Evolutionary conservation across 2,888 invertebrate species (phyloP), one percentile per base, ranked within the genome.

Genomic region (Agrypnus murinus): DNA sequence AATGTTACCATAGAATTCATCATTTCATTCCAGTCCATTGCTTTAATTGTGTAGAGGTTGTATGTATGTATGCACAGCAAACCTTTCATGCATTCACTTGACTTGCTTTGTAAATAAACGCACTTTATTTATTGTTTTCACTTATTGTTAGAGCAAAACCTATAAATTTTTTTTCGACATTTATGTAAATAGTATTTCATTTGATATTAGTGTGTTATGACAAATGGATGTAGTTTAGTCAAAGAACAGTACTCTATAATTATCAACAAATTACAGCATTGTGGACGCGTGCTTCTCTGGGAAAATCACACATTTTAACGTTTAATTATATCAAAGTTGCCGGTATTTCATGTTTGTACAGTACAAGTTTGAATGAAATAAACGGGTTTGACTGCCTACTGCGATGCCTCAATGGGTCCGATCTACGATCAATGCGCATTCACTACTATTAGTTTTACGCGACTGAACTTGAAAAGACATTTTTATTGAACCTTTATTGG

Each of bases 321-420:
- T 72, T 69, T 70, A 73, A 74, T 77, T 73, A 73, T 65, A 70
- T 70, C 60, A 68, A 72, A 71, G 72, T 63, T 71, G 72, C 68
- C 72, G 73, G 72, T 72, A 71, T 65, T 65, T 67, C 60, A 57
- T 73, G 71, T 74, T 65, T 65, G 72, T 69, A 72, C 65, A 59
- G 68, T 72, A 67, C 65, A 71, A 69, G 68, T 74, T 67, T 78
- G 75, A 78, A 77, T 77, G 77, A 75, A 73, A 75, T 73, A 76
- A 77, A 78, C 78, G 77, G 69, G 78, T 78, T 78, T 77, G 75
- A 77, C 77, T 76, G 70, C 62, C 60, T 67, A 71, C 64, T 43
- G 67, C 59, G 71, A 71, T 67, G 67, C 62, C 55, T 71, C 67
- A 71, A 70, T 65, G 65, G 53, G 25, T 53, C 64, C 55, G 55